These are phyloP conservation scores for Desoria tigrina DNA, from an alignment of 2,888 invertebrate species.

Conservation along the genomic window DNA sequence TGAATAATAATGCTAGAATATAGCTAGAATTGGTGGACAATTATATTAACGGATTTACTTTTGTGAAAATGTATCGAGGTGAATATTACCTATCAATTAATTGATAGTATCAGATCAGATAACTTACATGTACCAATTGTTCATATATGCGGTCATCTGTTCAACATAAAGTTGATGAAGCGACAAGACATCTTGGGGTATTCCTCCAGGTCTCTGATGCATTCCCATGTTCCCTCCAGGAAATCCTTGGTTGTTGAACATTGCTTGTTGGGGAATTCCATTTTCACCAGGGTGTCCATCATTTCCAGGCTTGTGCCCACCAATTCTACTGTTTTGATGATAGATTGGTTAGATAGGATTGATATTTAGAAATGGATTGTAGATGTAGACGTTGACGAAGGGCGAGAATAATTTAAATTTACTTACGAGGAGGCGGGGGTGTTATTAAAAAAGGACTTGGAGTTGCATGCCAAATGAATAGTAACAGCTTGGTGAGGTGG, in stretches of 20 bases:
- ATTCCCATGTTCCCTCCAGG: conserved; percentile 11
- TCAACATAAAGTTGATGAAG: conserved; percentile 51
- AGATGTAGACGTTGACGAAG: too few relatives aligned
- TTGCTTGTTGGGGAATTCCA: conserved; percentile 4
- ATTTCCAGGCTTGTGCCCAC: conserved; percentile 7
- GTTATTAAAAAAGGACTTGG: conserved; percentile 26
- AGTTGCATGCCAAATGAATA: conserved; percentile 78
- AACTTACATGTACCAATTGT: conserved; percentile 23
- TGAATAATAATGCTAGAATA: background rate
- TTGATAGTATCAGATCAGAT: too few relatives aligned
- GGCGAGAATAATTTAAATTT: background rate
- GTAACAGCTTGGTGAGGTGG: conserved; percentile 59
- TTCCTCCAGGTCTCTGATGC: conserved; percentile 20
- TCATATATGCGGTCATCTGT: conserved; percentile 52
- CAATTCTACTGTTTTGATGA: background rate
- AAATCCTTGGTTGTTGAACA: conserved; percentile 13
- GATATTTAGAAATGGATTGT: background rate
- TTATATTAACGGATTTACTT: too few relatives aligned
- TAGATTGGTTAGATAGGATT: background rate
- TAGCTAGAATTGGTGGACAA: too few relatives aligned
- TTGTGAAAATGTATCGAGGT: too few relatives aligned
- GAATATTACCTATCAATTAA: too few relatives aligned
- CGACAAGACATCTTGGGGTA: conserved; percentile 47
- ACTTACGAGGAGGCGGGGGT: conserved; percentile 3
- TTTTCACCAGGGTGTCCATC: conserved; percentile 3